Conservation (phyloP, 2,797 vertebrate species). For the Girardinus metallicus region DNA sequence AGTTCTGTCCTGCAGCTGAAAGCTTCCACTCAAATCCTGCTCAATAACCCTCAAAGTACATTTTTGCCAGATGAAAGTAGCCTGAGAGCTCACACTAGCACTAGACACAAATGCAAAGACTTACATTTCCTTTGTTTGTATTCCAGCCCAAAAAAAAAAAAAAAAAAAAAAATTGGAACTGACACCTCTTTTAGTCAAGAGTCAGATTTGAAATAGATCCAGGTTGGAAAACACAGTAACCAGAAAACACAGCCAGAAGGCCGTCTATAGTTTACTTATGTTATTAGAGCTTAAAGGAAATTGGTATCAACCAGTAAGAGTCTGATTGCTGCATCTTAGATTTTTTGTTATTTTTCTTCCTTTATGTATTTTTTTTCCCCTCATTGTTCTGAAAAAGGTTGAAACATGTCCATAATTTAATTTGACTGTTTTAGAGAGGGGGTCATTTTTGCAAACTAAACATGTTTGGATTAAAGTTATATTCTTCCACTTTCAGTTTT, state of each 20-base stretch:
- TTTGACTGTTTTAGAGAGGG: neutral
- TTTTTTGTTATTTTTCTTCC: neutral
- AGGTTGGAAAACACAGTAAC: neutral
- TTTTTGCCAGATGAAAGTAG: neutral
- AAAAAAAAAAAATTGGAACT: neutral
- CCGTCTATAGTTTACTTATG: neutral
- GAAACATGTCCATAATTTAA: neutral
- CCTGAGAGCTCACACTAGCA: neutral
- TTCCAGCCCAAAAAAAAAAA: neutral
- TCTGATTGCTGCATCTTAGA: neutral
- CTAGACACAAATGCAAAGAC: too few species aligned
- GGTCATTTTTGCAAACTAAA: neutral
- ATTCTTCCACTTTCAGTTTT: too few species aligned
- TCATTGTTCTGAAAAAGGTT: neutral
- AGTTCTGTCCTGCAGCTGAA: neutral
- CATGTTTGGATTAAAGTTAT: too few species aligned
- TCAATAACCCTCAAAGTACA: conserved; percentile 4
- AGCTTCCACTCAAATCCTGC: neutral
- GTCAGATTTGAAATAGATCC: neutral
- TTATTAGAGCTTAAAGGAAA: neutral
- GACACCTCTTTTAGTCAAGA: neutral
- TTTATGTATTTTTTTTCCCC: neutral
- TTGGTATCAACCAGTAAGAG: neutral
- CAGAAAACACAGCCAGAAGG: neutral
- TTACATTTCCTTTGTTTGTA: neutral